A percentile compares a stretch with the other conserved stretches of the same genome.
These are phyloP conservation scores for Neria commutata DNA, from an alignment of 2,888 invertebrate genomes.

Conservation along the genomic window DNA sequence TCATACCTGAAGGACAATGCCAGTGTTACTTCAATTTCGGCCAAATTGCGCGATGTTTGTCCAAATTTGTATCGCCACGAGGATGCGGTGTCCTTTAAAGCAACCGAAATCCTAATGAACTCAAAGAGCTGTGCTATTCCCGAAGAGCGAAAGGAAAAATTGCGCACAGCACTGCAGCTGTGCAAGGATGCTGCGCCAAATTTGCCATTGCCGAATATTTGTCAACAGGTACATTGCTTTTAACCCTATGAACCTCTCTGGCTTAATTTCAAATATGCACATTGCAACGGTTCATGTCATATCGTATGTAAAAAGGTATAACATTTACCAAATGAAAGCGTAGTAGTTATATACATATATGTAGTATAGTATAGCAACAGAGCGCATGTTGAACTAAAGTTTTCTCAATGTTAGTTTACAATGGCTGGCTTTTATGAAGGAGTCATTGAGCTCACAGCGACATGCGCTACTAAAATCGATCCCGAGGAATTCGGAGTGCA, in stretches of 20 bases:
- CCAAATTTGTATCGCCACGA: constrained; percentile 93
- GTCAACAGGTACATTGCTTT: constrained; percentile 76
- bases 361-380: no score
- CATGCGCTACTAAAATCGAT: constrained; percentile 86
- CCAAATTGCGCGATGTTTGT: constrained; percentile 85
- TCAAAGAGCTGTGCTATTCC: constrained; percentile 77
- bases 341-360: no score
- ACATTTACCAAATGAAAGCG: no score
- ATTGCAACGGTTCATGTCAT: no score
- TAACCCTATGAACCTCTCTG: no score
- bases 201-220: constrained; percentile 82
- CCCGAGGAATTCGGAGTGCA: constrained; percentile 86
- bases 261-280: no score
- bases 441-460: constrained; percentile 84
- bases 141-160: constrained; percentile 77
- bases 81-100: constrained; percentile 95
- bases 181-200: constrained; percentile 90
- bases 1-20: constrained; percentile 95
- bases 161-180: constrained; percentile 79
- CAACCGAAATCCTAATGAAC: constrained; percentile 86
- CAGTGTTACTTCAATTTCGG: constrained; percentile 89
- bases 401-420: constrained; percentile 67
- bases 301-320: no score
- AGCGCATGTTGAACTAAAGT: no score
- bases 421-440: constrained; percentile 83